Evolutionary conservation across 1,140 invertebrate genomes (phyloP).

Genomic region (Stegodyphus dumicola): DNA sequence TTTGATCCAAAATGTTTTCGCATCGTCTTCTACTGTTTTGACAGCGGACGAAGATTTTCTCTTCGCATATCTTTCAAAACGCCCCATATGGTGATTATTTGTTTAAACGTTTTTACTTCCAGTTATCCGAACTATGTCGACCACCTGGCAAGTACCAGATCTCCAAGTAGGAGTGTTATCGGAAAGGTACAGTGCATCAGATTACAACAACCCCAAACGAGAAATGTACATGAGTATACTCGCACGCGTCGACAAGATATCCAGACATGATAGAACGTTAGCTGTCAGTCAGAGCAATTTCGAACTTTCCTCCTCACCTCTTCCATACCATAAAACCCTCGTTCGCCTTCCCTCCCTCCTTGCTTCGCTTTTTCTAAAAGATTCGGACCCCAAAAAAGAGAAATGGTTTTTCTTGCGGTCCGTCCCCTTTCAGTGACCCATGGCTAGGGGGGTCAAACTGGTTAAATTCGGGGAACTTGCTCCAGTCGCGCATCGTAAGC

Average conservation of each 20-base stretch:
- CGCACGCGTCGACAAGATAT: constrained; percentile 57
- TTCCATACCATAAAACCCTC: not conserved
- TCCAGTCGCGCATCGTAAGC: not conserved
- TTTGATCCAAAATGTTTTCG: too few species aligned
- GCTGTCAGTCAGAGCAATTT: constrained; percentile 54
- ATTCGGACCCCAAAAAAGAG: constrained; percentile 20
- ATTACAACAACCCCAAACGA: not conserved
- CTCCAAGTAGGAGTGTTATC: not conserved
- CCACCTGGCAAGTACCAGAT: constrained; percentile 18
- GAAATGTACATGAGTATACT: not conserved
- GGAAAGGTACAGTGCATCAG: too few species aligned
- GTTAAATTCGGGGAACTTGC: constrained; percentile 42
- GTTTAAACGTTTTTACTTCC: too few species aligned
- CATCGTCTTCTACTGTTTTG: too few species aligned
- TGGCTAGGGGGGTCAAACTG: constrained; percentile 54
- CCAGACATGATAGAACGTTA: constrained; percentile 44
- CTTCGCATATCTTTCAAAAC: too few species aligned
- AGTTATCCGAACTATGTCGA: not conserved
- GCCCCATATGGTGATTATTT: too few species aligned
- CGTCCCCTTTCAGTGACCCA: constrained; percentile 51
- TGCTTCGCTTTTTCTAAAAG: not conserved
- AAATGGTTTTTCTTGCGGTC: constrained; percentile 20
- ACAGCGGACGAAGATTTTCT: too few species aligned
- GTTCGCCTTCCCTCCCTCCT: not conserved
- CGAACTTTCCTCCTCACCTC: constrained; percentile 1